Conservation (phyloP, 2,113 vertebrate species). For the Hepsetus odoe region DNA sequence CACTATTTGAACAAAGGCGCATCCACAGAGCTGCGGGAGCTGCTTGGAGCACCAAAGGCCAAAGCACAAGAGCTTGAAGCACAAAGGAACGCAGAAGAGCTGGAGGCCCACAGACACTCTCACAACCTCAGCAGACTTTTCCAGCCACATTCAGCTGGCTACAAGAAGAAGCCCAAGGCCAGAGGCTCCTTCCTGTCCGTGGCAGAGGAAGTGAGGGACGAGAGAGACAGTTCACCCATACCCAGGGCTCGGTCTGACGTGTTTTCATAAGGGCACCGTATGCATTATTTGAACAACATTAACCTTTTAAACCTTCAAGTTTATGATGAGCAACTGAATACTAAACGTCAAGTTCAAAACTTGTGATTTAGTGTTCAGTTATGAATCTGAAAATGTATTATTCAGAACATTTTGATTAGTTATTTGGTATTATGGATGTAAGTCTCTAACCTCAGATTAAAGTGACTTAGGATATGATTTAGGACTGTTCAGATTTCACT, state of each 20-base stretch:
- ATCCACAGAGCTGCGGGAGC: slow-evolving; percentile 66
- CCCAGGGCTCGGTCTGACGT: slow-evolving; percentile 67
- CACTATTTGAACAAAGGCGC: slow-evolving; percentile 82
- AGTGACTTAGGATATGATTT: too few relatives aligned
- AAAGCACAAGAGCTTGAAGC: background rate
- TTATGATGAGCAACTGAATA: too few relatives aligned
- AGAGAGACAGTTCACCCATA: slow-evolving; percentile 49
- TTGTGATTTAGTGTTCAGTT: too few relatives aligned
- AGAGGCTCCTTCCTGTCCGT: slow-evolving; percentile 68
- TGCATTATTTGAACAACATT: background rate
- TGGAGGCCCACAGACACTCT: slow-evolving; percentile 80
- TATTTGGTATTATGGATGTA: too few relatives aligned
- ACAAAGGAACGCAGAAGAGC: slow-evolving; percentile 73
- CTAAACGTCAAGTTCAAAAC: too few relatives aligned
- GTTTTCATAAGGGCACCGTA: slow-evolving; percentile 42
- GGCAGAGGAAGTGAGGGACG: slow-evolving; percentile 67
- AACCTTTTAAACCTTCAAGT: too few relatives aligned
- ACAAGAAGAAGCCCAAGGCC: slow-evolving; percentile 81
- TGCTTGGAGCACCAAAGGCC: slow-evolving; percentile 77
- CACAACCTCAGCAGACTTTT: slow-evolving; percentile 85
- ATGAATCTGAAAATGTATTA: too few relatives aligned
- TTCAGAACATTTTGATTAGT: too few relatives aligned
- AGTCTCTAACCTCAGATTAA: too few relatives aligned
- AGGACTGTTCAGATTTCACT: too few relatives aligned
- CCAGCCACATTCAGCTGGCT: slow-evolving; percentile 67